Conservation (phyloP, 2,797 vertebrate species). For the Notolabrus celidotus region DNA sequence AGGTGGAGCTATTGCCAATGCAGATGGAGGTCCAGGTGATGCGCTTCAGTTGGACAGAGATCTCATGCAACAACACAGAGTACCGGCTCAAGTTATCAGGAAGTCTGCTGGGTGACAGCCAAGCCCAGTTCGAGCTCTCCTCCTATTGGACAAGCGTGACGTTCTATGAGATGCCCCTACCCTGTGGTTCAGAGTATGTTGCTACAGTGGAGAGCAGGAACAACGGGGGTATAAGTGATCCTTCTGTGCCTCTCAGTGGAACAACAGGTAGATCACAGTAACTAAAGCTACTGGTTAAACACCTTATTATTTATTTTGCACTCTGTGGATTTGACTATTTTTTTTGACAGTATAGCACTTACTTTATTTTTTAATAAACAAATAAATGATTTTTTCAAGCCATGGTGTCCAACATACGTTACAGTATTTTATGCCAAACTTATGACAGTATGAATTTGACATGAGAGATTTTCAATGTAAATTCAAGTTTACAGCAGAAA, state of each 20-base stretch:
- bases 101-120: conserved; percentile 70
- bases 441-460: no score
- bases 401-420: background rate
- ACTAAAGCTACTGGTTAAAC: background rate
- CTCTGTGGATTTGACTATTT: no score
- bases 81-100: conserved; percentile 79
- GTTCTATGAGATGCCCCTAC: conserved; percentile 83
- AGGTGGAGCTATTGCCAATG: conserved; percentile 66
- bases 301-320: no score
- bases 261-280: conserved; percentile 77
- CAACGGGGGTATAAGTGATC: conserved; percentile 65
- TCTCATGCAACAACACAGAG: conserved; percentile 65
- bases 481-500: no score
- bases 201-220: conserved; percentile 80
- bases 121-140: conserved; percentile 68
- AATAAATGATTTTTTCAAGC: no score
- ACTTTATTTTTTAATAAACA: no score
- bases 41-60: conserved; percentile 74
- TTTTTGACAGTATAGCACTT: no score
- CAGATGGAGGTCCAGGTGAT: conserved; percentile 70
- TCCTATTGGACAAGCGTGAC: conserved; percentile 83
- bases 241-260: conserved; percentile 67
- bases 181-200: conserved; percentile 81
- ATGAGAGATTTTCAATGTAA: no score
- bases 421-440: background rate